Conservation (phyloP, 2,888 invertebrate genomes). For the Branchinecta sandiegonensis region DNA sequence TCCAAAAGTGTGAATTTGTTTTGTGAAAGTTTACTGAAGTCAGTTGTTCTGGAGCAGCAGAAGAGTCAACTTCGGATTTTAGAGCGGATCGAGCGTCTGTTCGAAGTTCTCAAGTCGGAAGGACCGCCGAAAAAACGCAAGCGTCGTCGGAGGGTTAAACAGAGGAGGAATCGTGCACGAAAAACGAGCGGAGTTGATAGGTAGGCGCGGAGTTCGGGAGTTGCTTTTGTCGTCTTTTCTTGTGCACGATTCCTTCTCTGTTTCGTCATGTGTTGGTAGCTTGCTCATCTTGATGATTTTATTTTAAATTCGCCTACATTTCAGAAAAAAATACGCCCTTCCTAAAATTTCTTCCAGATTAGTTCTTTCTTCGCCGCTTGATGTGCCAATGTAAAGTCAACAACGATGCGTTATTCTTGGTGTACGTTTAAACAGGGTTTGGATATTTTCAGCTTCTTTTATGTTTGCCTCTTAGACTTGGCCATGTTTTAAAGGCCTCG, state of each 20-base stretch:
- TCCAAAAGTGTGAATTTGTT: constrained; percentile 16
- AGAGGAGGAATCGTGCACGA: constrained; percentile 16
- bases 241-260: constrained; percentile 11
- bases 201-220: neutral
- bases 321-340: too few relatives aligned
- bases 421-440: too few relatives aligned
- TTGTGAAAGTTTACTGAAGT: constrained; percentile 2
- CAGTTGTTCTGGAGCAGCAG: constrained; percentile 11
- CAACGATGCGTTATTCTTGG: too few relatives aligned
- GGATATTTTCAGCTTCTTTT: too few relatives aligned
- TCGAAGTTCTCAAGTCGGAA: constrained; percentile 1
- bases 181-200: neutral
- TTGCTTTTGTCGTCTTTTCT: neutral
- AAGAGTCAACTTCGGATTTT: constrained; percentile 10
- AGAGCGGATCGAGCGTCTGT: neutral
- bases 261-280: too few relatives aligned
- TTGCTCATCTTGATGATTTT: too few relatives aligned
- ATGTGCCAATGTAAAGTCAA: too few relatives aligned
- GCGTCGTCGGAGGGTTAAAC: neutral
- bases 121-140: neutral
- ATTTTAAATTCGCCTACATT: too few relatives aligned
- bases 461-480: too few relatives aligned
- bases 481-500: too few relatives aligned
- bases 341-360: too few relatives aligned
- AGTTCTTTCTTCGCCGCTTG: too few relatives aligned